Base-by-base conservation (phyloP, 2,888 invertebrate species). In the Cacoxenus indagator region DNA sequence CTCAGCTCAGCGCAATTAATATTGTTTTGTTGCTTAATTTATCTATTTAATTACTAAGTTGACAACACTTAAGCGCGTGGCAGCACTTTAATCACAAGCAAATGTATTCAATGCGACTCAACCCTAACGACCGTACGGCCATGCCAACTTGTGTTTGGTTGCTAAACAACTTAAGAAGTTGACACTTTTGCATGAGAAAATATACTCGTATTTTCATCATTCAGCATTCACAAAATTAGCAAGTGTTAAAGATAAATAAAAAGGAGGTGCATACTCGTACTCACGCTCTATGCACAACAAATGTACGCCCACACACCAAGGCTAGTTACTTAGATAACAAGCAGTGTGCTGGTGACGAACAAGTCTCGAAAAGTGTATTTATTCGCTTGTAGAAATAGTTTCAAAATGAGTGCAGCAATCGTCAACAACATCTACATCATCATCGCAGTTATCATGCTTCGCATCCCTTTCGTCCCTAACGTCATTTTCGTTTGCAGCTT, bases 231-330 rank as follows among this genome's bases (percentile, higher is more conserved):
- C 71, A 72, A 74, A 80, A 81, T 80, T 80, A 81, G 82, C 80
- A 81, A 80, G 82, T 81, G 82, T 77, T 78, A 80, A 79, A 81
- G 82, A 81, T 76, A 80, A 80, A 80, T 80, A 80, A 73, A 73
- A 73, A 72, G 67, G 17, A 19, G 17, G n/a, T 11, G 27, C 31
- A 59, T 29, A 9, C 26, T 9, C 22, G 54, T 14, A 54, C 11
- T 54, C 54, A 24, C 17, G 51, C 51, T 8, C n/a, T 43, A 43
- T 22, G 14, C 22, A 14, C 29, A 27, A 26, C 57, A 57, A 11
- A n/a, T 22, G 24, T 17, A 26, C 8, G 57, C 57, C 57, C 57
- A 57, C 17, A 31, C 14, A 37, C 26, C 29, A 17, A 59, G 37
- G n/a, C n/a, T n/a, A n/a, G n/a, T n/a, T n/a, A n/a, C 26, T 62